Evolutionary conservation across 2,888 invertebrate species (phyloP), one percentile per base, ranked within the genome.

Genomic region (Eupithecia tripunctaria): DNA sequence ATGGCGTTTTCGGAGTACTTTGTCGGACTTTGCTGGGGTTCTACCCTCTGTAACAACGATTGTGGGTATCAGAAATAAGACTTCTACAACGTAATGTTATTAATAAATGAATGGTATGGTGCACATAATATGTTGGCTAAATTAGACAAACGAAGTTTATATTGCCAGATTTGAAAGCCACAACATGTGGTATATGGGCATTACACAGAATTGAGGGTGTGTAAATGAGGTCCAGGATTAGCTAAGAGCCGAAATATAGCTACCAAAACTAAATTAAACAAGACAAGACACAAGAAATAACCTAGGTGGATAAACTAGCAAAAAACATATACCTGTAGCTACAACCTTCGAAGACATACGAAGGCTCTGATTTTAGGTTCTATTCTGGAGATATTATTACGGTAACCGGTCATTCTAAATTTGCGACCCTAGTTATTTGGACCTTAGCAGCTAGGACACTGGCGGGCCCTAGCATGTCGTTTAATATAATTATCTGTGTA

Each of bases 1-100:
- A 94, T 88, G 0, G 92, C 90, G 76, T 94, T 94, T 74, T 95
- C 94, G 14, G 79, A 77, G 80, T 91, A 94, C 76, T 93, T 94
- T 14, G 88, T 87, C 64, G 94, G 92, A 85, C 91, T 94, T 71
- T 90, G 91, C 72, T 94, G 95, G 62, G 94, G 91, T 78, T 95
- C 95, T 73, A 93, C 90, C 81, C 93, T 90, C 94, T 94, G 86
- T 8, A 87, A 88, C 68, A 32, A 60, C 68, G 56, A 25, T 25
- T 56, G n/a, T 51, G 3, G 47, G 3, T n/a, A 51, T 51, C 3
- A 21, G 47, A 47, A n/a, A 21, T 21, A 51, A 51, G n/a, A n/a
- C 10, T 47, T 0, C 43, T 18, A 18, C 43, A 43, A 47, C 7
- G 1, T 43, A 18, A 43, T 47, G 0, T 47, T 47, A n/a, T n/a